Evolutionary conservation across 2,113 vertebrate species (phyloP), one percentile per base, ranked within the genome.

Genomic region (Benitochromis conjunctus): DNA sequence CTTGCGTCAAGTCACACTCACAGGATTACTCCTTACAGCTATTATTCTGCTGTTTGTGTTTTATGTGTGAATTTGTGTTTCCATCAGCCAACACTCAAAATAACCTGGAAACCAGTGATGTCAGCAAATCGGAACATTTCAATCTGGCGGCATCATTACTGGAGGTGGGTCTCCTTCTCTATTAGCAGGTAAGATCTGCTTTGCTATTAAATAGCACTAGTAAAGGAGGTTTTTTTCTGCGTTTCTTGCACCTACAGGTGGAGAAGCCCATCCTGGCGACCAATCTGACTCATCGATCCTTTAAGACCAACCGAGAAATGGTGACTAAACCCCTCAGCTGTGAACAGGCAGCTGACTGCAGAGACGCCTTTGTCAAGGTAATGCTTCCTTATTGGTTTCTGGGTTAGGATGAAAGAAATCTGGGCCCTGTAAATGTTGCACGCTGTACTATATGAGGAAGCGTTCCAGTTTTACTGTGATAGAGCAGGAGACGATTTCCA

Each of bases 341-440:
- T 3, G 48, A 89, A 19, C 97, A 99, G 95, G 98, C 98, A 5
- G 89, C 95, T 1, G 96, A 97, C 90, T 96, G 97, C 56, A 97
- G 97, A 90, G 98, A 99, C 6, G 98, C 98, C 57, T 96, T 99
- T 41, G 97, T 97, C 89, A 99, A 99, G 98, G 98, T 99, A 92
- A 74, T 4, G 46, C 31, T 90, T 92, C 80, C 84, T 87, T 79
- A 79, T 87, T 86, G 58, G 16, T 3, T 53, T 26, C 29, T 60
- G 56, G 31, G 16, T 3, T 5, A 5, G 7, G 12, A 62, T 31
- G 2, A 82, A 84, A 81, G 43, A 19, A 46, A 51, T 2, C 4
- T 9, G 5, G 5, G 7, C 18, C 19, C 2, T 60, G 6, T 76
- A 46, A 41, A 62, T 84, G 54, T 36, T 21, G 8, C 3, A 1